phyloP scores from a whole-genome alignment of 2,113 vertebrate species.

The Spizaetus ornatus region DNA sequence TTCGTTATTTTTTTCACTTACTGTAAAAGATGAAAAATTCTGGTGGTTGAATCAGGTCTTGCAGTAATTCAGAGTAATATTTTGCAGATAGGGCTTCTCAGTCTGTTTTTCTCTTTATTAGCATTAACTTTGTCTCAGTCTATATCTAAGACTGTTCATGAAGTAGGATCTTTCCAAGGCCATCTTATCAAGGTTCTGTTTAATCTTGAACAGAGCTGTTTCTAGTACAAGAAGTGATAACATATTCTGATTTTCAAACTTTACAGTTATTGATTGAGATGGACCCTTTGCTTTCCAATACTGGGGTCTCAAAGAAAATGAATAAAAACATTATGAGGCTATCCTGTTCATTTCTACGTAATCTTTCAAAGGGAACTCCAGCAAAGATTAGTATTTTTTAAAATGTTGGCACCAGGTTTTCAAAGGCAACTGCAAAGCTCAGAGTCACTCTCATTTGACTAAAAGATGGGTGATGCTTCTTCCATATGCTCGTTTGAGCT shows the following conservation, averaged over 20 bases:
- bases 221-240: not conserved
- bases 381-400: not conserved
- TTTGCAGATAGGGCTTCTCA: not conserved
- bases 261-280: not conserved
- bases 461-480: not conserved
- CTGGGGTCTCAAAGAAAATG: not conserved
- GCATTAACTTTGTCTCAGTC: not conserved
- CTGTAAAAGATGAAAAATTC: conserved; percentile 14
- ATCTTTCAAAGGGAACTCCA: not conserved
- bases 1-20: not conserved
- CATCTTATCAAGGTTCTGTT: not conserved
- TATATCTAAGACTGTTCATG: not conserved
- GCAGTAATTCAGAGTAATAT: not conserved
- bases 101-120: not conserved
- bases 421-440: not conserved
- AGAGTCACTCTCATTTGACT: not conserved
- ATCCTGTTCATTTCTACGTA: not conserved
- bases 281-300: not conserved
- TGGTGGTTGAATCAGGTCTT: not conserved
- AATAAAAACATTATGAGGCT: not conserved
- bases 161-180: not conserved
- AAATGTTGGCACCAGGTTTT: not conserved
- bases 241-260: not conserved
- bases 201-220: not conserved
- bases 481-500: not conserved